Evolutionary conservation across 2,797 vertebrate species (phyloP).

Genomic region (Tadarida brasiliensis): DNA sequence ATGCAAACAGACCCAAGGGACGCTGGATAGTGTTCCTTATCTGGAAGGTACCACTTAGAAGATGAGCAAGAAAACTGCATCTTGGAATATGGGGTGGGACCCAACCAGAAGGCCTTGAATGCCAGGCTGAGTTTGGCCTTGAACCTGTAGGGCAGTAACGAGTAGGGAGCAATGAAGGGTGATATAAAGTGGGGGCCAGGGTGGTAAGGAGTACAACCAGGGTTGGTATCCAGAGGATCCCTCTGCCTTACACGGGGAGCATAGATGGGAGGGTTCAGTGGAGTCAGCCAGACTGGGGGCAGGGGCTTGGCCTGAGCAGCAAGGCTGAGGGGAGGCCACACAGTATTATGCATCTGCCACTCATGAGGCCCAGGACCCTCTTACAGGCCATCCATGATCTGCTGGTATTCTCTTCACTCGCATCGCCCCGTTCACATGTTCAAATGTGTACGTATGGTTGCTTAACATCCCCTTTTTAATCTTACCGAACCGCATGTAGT

Average conservation of each 20-base stretch:
- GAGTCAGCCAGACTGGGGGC: neutral
- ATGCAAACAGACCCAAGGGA: neutral
- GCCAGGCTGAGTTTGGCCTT: neutral
- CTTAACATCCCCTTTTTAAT: neutral
- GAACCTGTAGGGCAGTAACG: neutral
- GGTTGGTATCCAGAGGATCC: neutral
- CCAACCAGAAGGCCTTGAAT: neutral
- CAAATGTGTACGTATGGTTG: neutral
- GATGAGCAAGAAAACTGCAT: neutral
- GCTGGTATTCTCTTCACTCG: neutral
- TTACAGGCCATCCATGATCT: fast-evolving
- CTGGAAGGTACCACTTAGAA: neutral
- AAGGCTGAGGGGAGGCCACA: neutral
- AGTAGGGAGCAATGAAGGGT: neutral
- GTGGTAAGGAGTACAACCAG: neutral
- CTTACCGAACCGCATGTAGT: neutral
- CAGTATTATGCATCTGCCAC: neutral
- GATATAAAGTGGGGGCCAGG: fast-evolving
- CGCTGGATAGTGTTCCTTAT: neutral
- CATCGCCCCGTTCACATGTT: neutral
- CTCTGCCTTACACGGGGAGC: neutral
- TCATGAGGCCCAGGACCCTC: neutral
- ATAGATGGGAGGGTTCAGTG: neutral
- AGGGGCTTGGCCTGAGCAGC: neutral
- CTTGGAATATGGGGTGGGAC: neutral